Conservation (phyloP, 2,888 invertebrate species). For the Leptinotarsa haldemani region DNA sequence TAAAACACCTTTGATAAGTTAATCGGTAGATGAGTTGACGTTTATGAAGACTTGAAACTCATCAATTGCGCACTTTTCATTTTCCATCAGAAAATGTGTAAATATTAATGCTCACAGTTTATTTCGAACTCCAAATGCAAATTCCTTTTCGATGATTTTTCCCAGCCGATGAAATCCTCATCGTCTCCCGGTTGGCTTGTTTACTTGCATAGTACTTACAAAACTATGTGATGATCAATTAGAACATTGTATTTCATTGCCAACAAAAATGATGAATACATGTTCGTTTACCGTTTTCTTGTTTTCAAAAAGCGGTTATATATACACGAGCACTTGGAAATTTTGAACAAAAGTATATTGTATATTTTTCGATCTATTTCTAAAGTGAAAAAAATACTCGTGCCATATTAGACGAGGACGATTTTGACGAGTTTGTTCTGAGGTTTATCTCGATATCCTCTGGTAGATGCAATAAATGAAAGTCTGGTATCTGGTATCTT, state of each 20-base stretch:
- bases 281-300: neutral
- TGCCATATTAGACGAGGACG: too few relatives aligned
- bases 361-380: too few relatives aligned
- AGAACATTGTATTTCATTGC: neutral
- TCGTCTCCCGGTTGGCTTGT: neutral
- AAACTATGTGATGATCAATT: neutral
- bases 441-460: too few relatives aligned
- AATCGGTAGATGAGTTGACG: slow-evolving; percentile 1
- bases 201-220: neutral
- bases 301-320: neutral
- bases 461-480: too few relatives aligned
- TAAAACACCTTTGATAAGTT: neutral
- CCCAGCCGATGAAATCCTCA: slow-evolving; percentile 2
- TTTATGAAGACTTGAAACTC: slow-evolving; percentile 5
- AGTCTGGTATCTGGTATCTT: too few relatives aligned
- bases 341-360: too few relatives aligned
- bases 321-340: too few relatives aligned
- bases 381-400: too few relatives aligned
- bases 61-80: slow-evolving; percentile 6
- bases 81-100: slow-evolving; percentile 9
- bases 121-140: neutral
- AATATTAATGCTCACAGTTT: slow-evolving; percentile 10
- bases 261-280: neutral
- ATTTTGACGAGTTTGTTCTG: too few relatives aligned
- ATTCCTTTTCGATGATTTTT: slow-evolving; percentile 18